phyloP scores from a whole-genome alignment of 2,113 vertebrate genomes.

The Neolamprologus longior region DNA sequence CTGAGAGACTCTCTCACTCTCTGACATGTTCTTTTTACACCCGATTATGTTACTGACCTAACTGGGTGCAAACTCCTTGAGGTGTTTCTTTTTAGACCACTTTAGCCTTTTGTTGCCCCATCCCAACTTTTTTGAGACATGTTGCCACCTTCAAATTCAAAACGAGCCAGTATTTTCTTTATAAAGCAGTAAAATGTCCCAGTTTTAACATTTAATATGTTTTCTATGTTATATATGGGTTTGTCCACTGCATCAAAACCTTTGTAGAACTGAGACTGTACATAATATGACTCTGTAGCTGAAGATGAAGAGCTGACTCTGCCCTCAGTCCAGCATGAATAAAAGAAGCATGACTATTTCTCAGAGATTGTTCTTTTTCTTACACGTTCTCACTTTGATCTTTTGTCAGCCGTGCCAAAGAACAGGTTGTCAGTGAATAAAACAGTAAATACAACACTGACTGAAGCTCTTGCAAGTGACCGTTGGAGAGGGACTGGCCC shows the following conservation, averaged over 20 bases:
- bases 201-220: neutral
- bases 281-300: neutral
- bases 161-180: neutral
- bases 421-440: neutral
- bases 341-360: neutral
- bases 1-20: neutral
- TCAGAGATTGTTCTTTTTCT: neutral
- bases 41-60: neutral
- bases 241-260: neutral
- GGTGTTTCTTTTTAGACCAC: neutral
- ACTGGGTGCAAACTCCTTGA: neutral
- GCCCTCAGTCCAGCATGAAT: neutral
- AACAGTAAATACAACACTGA: neutral
- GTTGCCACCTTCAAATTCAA: neutral
- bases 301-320: neutral
- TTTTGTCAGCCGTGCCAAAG: neutral
- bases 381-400: neutral
- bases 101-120: neutral
- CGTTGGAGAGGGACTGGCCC: neutral
- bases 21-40: neutral
- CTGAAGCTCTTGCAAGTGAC: neutral
- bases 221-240: neutral
- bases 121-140: neutral
- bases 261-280: neutral
- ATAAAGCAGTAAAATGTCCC: neutral